Conservation (phyloP, 2,888 invertebrate genomes). For the Epinotia brunnichana region DNA sequence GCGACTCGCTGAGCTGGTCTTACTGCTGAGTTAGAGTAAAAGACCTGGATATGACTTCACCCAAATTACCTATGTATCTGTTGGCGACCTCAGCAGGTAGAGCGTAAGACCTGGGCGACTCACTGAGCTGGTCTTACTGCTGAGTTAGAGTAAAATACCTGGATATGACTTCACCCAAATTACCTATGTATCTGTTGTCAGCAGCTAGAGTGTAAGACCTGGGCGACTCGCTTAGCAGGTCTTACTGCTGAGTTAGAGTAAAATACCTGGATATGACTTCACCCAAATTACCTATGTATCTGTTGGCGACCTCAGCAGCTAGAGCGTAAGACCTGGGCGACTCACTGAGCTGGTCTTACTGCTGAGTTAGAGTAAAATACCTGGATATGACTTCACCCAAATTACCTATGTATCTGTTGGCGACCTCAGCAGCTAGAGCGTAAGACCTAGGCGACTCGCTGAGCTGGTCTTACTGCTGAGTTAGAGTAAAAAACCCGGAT, state of each 20-base stretch:
- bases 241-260: constrained; percentile 50
- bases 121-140: too few relatives aligned
- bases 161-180: too few relatives aligned
- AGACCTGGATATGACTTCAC: too few relatives aligned
- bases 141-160: constrained; percentile 58
- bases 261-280: too few relatives aligned
- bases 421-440: constrained; percentile 56
- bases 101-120: constrained; percentile 62
- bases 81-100: constrained; percentile 59
- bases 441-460: constrained; percentile 69
- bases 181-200: too few relatives aligned
- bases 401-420: constrained; percentile 65
- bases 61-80: constrained; percentile 62
- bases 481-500: too few relatives aligned
- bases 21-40: too few relatives aligned
- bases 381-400: too few relatives aligned
- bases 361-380: too few relatives aligned
- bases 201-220: constrained; percentile 42
- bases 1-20: too few relatives aligned
- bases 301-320: constrained; percentile 57
- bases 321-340: constrained; percentile 60
- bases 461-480: too few relatives aligned
- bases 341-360: too few relatives aligned
- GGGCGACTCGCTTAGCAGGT: constrained; percentile 83
- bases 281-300: constrained; percentile 63